These are phyloP conservation scores for Cosmia pyralina DNA, from an alignment of 2,888 invertebrate species.

Conservation along the genomic window DNA sequence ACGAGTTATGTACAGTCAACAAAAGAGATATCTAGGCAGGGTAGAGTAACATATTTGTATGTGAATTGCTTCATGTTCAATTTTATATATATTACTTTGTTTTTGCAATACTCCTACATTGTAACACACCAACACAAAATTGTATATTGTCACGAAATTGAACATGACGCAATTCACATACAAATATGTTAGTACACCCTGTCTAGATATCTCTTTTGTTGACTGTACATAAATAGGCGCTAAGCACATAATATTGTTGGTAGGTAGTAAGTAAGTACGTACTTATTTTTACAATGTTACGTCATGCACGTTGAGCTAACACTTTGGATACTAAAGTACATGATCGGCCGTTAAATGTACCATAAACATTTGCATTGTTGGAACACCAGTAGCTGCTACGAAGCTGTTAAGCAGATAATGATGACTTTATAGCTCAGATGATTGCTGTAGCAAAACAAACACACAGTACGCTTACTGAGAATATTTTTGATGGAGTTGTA, in stretches of 20 bases:
- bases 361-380: slow-evolving; percentile 41
- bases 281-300: slow-evolving; percentile 45
- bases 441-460: slow-evolving; percentile 23
- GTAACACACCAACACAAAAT: no score
- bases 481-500: background rate
- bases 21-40: no score
- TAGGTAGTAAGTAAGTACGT: no score
- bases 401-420: slow-evolving; percentile 10
- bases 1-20: no score
- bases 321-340: slow-evolving; percentile 36
- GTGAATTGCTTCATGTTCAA: no score
- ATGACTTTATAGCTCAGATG: slow-evolving; percentile 29
- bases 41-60: no score
- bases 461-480: background rate
- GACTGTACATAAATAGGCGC: slow-evolving; percentile 31
- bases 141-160: no score
- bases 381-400: slow-evolving; percentile 30
- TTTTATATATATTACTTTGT: no score
- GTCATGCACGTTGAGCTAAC: slow-evolving; percentile 37
- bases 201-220: no score
- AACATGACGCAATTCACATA: no score
- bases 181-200: no score
- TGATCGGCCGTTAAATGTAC: slow-evolving; percentile 32
- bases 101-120: no score
- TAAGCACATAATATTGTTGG: slow-evolving; percentile 26